A percentile compares a stretch with the other conserved stretches of the same genome.
phyloP scores from a whole-genome alignment of 2,797 vertebrate species.

The Alauda arvensis region DNA sequence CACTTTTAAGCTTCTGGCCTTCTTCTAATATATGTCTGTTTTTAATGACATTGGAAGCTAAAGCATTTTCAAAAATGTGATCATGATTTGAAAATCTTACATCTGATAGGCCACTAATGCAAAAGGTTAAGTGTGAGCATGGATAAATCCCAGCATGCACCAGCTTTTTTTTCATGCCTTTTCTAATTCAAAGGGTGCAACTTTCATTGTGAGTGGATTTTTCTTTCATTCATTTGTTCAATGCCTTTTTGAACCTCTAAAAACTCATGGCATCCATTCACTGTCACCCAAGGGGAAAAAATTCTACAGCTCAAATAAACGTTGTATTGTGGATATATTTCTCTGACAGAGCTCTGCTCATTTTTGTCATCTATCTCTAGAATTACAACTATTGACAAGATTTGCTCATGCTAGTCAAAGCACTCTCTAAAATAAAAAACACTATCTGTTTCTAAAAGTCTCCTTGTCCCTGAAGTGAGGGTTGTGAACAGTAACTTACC shows the following conservation, averaged over 20 bases:
- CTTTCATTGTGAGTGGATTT: neutral
- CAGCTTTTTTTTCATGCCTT: neutral
- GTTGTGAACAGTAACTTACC: neutral
- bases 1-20: neutral
- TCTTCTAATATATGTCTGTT: neutral
- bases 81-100: neutral
- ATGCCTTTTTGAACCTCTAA: neutral
- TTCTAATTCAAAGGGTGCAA: neutral
- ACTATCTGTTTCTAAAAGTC: neutral
- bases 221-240: neutral
- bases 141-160: neutral
- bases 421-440: neutral
- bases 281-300: neutral
- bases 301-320: neutral
- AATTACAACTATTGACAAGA: neutral
- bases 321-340: neutral
- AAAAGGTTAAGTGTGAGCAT: neutral
- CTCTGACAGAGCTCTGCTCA: neutral
- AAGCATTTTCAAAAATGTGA: neutral
- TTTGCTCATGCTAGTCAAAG: neutral
- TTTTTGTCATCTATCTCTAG: neutral
- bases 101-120: rapidly evolving
- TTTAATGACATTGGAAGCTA: neutral
- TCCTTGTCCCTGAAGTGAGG: neutral
- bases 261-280: neutral